These are phyloP conservation scores for Tetramorium parvispinum DNA, from an alignment of 1,140 invertebrate species.

Conservation along the genomic window DNA sequence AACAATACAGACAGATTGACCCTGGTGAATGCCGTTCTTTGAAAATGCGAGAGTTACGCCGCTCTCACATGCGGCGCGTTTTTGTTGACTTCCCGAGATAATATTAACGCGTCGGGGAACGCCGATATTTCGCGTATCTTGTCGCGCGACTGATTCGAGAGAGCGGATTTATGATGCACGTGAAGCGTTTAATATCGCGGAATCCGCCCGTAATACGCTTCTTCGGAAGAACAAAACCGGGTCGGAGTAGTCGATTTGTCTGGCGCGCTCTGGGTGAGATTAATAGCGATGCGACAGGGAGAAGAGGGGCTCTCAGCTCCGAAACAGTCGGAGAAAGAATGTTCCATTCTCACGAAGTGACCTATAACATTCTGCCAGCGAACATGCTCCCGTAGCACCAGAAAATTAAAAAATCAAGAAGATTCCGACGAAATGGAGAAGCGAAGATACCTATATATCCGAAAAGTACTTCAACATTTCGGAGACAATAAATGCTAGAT, in stretches of 20 bases:
- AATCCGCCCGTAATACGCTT: background rate
- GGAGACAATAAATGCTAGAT: background rate
- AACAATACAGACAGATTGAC: slow-evolving; percentile 35
- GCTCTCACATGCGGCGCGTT: background rate
- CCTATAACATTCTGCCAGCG: slow-evolving; percentile 24
- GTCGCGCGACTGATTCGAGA: background rate
- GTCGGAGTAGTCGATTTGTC: slow-evolving; percentile 46
- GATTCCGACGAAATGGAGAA: background rate
- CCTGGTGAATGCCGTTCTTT: slow-evolving; percentile 4
- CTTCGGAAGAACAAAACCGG: slow-evolving; percentile 29
- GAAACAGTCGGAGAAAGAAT: slow-evolving; percentile 22
- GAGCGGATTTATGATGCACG: slow-evolving; percentile 3
- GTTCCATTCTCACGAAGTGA: background rate
- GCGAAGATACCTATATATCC: too few relatives aligned
- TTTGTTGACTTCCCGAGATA: background rate
- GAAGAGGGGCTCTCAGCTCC: slow-evolving; percentile 7
- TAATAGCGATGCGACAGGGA: slow-evolving; percentile 23
- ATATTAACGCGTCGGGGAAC: background rate
- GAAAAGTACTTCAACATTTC: background rate
- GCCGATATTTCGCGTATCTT: slow-evolving; percentile 12
- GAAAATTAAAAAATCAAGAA: slow-evolving; percentile 36
- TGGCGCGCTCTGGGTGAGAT: background rate
- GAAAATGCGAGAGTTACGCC: background rate
- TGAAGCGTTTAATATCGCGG: slow-evolving; percentile 26
- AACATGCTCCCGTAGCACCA: background rate